Conservation (phyloP, 2,797 vertebrate genomes). For the Pseudotriccus pelzelni region DNA sequence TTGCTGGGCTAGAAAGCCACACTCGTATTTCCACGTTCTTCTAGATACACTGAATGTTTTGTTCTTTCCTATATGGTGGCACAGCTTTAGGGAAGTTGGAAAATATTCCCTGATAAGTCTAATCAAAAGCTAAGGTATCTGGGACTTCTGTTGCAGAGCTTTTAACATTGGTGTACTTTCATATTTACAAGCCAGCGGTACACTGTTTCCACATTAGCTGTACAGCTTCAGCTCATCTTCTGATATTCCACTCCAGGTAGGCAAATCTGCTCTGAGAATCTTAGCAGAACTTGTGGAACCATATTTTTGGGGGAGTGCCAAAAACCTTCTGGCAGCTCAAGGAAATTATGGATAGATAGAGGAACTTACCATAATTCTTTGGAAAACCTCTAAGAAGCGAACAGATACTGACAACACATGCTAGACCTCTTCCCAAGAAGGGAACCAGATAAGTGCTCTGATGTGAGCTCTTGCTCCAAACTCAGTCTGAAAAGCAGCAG, state of each 20-base stretch:
- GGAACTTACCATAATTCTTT: constrained; percentile 45
- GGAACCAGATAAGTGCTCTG: constrained; percentile 14
- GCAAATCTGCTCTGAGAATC: constrained; percentile 36
- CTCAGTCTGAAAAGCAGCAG: constrained; percentile 37
- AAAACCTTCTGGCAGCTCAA: constrained; percentile 40
- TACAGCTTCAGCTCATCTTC: constrained; percentile 40
- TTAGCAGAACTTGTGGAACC: constrained; percentile 46
- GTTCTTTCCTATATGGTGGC: not conserved
- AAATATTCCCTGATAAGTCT: not conserved
- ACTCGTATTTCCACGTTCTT: not conserved
- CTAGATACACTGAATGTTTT: not conserved
- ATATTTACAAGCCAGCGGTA: not conserved
- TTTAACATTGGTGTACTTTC: not conserved
- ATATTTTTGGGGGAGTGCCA: constrained; percentile 40
- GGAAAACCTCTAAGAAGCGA: constrained; percentile 56
- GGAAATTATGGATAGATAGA: constrained; percentile 27
- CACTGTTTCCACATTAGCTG: not conserved
- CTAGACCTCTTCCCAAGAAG: constrained; percentile 54
- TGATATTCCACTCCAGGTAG: constrained; percentile 19
- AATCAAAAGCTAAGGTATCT: not conserved
- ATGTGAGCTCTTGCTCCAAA: constrained; percentile 36
- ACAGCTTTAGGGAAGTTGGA: not conserved
- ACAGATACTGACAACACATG: constrained; percentile 59
- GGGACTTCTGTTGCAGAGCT: not conserved
- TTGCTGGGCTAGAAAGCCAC: not conserved